Conservation (phyloP, 2,113 vertebrate species). For the Thomomys bottae region DNA sequence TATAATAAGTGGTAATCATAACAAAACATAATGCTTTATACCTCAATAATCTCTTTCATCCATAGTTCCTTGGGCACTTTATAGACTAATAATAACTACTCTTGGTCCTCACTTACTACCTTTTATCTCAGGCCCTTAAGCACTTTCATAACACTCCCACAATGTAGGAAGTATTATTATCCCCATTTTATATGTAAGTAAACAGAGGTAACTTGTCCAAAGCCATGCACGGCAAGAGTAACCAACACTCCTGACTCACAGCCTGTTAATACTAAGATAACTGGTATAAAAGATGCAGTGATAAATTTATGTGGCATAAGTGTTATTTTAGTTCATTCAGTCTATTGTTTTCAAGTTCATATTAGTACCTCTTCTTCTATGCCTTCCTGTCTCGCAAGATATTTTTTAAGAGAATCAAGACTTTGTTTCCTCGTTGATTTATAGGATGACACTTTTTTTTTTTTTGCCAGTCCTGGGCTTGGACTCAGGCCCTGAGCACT, state of each 20-base stretch:
- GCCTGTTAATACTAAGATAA: conserved; percentile 46
- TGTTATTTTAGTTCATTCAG: neutral
- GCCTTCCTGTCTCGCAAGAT: neutral
- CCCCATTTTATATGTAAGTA: conserved; percentile 72
- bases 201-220: conserved; percentile 69
- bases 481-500: no score
- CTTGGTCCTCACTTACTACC: conserved; percentile 38
- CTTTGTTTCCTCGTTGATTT: neutral
- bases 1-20: conserved; percentile 63
- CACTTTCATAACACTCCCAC: conserved; percentile 60
- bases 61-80: conserved; percentile 54
- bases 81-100: conserved; percentile 67
- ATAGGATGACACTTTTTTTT: no score
- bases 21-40: conserved; percentile 59
- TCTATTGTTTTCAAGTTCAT: conserved; percentile 21
- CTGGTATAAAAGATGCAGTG: conserved; percentile 25
- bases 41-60: conserved; percentile 71
- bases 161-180: conserved; percentile 72
- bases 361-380: neutral
- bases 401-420: neutral
- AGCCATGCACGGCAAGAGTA: conserved; percentile 38
- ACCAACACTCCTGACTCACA: conserved; percentile 58
- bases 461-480: no score
- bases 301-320: conserved; percentile 7
- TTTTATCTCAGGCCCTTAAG: conserved; percentile 71